Base-by-base conservation (phyloP, 2,888 invertebrate genomes). In the Aquatica leii region DNA sequence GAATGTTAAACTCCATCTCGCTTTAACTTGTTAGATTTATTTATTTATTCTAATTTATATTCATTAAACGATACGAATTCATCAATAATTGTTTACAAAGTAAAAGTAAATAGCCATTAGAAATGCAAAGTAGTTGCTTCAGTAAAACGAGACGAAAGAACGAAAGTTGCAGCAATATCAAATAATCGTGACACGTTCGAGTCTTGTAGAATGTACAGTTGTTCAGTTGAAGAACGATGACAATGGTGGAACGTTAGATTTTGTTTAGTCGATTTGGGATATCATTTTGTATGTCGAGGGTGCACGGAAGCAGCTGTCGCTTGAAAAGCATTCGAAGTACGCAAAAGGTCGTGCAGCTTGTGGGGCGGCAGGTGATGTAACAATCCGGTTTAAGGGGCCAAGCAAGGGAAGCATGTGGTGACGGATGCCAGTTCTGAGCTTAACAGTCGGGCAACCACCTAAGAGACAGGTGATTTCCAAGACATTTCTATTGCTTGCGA, bases 301-400 rank as follows among this genome's bases (percentile, higher is more conserved):
- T 71, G 72, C 71, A 71, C 72, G 75, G 75, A 74, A 74, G 72
- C 75, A 75, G 74, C 74, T 75, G 75, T 72, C 75, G 68, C 65
- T 59, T 62, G 64, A 62, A 69, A 69, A 69, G 68, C 70, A 68
- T 69, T 71, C 67, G 68, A 69, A 69, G 68, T 69, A 71, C 72
- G 73, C 71, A 74, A 74, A 73, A 73, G 73, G 71, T 71, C 70
- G 68, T 62, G 68, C 73, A 71, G 72, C 73, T 72, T 69, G 70
- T 60, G 61, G 66, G 70, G 65, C 69, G 73, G 74, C 74, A 74
- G 74, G 74, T 74, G 74, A 74, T 73, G 71, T 61, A 67, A 69
- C 69, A 72, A 74, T 73, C 74, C 74, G 74, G 74, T 74, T 74
- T 73, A 59, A 67, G 69, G 67, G 59, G 4, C 55, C 53, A 71